Evolutionary conservation across 37 sponge, comb jelly and placozoan genomes (phyloP), one percentile per base, ranked within the genome.

Genomic region (Petrosia ficiformis): DNA sequence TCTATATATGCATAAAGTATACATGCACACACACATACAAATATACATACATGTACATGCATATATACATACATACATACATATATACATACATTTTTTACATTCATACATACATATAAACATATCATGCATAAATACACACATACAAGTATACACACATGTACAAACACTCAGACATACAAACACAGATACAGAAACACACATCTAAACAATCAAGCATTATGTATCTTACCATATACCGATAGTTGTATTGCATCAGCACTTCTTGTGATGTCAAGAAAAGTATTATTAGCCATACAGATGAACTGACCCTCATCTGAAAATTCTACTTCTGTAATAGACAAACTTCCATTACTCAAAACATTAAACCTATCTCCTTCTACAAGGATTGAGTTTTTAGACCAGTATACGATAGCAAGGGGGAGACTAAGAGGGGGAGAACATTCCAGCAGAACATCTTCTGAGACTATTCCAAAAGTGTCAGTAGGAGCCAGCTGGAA

Each of bases 391-490:
- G 69, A 86, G 80, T 80, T 52, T 37, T 67, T 69, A 11, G 74
- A 69, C 90, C 90, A 90, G n/a, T 59, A 33, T 73, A 90, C 70
- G 22, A 37, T 42, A 0, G 90, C 86, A 1, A 86, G 74, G 8
- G 90, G 90, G 1, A 72, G 16, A 44, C 90, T 90, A 25, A 44
- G 39, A n/a, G 90, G 90, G 25, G 90, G 78, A 39, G 25, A 16
- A 48, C 90, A 90, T 42, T 72, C 33, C 2, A 84, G 38, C 4
- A 37, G 2, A 8, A 39, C 57, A 36, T 8, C 41, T 22, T 16
- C n/a, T 26, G 81, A 81, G 22, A 84, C 43, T 1, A 81, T 39
- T 21, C 73, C 78, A 16, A 70, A 57, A 24, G 73, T 90, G 74
- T 76, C 78, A 3, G 67, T 31, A 22, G 90, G 90, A 30, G 59